Evolutionary conservation across 1,140 invertebrate species (phyloP).

Genomic region (Elysia chlorotica): DNA sequence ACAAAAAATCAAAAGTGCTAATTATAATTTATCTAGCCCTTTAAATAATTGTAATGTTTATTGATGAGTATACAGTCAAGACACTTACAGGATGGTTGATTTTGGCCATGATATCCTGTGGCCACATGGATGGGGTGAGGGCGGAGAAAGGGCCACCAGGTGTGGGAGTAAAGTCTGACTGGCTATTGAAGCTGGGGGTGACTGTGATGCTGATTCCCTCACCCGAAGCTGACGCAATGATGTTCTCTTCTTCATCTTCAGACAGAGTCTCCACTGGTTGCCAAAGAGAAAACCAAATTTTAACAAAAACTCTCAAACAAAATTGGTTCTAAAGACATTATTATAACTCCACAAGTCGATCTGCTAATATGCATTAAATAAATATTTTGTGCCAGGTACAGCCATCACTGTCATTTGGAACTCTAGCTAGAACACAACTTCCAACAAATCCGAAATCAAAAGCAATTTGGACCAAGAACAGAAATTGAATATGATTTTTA

Average conservation of each 20-base stretch:
- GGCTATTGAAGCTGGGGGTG: constrained; percentile 30
- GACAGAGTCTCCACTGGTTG: constrained; percentile 77
- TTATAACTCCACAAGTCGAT: background rate
- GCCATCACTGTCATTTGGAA: background rate
- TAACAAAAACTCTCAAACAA: no score
- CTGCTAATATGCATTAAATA: background rate
- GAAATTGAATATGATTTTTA: no score
- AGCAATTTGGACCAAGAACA: no score
- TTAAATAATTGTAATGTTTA: no score
- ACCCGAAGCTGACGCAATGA: constrained; percentile 51
- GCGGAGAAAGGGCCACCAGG: constrained; percentile 75
- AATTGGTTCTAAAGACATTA: background rate
- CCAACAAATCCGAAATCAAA: background rate
- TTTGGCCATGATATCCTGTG: constrained; percentile 88
- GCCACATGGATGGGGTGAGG: constrained; percentile 94
- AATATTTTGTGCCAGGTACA: background rate
- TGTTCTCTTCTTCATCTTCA: constrained; percentile 80
- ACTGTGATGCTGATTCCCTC: constrained; percentile 67
- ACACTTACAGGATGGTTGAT: constrained; percentile 59
- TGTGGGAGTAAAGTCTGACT: constrained; percentile 55
- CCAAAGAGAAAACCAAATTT: constrained; percentile 14
- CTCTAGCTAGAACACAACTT: background rate
- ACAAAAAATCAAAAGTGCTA: no score
- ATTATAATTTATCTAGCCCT: no score
- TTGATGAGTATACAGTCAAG: no score